Evolutionary conservation across 92 coral and sea anemone genomes (phyloP).

Genomic region (Palythoa grandis): DNA sequence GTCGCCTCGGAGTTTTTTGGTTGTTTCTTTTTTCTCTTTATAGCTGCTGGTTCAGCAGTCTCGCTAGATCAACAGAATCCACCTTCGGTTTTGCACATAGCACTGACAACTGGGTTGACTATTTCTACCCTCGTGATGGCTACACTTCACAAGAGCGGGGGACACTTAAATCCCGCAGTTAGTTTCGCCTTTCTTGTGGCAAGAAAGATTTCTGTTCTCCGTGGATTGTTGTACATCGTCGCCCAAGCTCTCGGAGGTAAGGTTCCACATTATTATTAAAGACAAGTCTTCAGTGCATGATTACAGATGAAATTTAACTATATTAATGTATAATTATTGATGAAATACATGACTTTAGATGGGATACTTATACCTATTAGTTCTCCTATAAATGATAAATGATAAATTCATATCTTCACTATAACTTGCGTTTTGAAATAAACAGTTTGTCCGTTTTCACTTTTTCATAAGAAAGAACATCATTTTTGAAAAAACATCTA

Average conservation of each 20-base stretch:
- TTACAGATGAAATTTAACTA: too few species aligned
- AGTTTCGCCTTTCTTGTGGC: conserved; percentile 64
- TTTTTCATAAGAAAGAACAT: too few species aligned
- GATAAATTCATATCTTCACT: too few species aligned
- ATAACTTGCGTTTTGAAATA: too few species aligned
- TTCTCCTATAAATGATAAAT: too few species aligned
- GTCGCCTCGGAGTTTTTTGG: conserved; percentile 56
- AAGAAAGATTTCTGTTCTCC: conserved; percentile 54
- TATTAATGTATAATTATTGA: too few species aligned
- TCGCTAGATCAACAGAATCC: conserved; percentile 38
- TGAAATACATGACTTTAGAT: too few species aligned
- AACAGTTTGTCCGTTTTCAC: too few species aligned
- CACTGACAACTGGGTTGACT: conserved; percentile 56
- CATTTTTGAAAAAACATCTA: too few species aligned
- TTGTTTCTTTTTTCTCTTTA: conserved; percentile 51
- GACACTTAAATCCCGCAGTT: conserved; percentile 67
- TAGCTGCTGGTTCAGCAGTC: conserved; percentile 62
- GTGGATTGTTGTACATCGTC: conserved; percentile 52
- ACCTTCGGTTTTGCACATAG: conserved; percentile 54
- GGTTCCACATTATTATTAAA: not conserved
- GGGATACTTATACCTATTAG: too few species aligned
- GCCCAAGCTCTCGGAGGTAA: conserved; percentile 64
- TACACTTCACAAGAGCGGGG: conserved; percentile 60
- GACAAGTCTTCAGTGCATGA: too few species aligned
- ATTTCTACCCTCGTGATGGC: conserved; percentile 55